These are phyloP conservation scores for Meles meles DNA, from an alignment of 2,113 vertebrate genomes.

Conservation along the genomic window DNA sequence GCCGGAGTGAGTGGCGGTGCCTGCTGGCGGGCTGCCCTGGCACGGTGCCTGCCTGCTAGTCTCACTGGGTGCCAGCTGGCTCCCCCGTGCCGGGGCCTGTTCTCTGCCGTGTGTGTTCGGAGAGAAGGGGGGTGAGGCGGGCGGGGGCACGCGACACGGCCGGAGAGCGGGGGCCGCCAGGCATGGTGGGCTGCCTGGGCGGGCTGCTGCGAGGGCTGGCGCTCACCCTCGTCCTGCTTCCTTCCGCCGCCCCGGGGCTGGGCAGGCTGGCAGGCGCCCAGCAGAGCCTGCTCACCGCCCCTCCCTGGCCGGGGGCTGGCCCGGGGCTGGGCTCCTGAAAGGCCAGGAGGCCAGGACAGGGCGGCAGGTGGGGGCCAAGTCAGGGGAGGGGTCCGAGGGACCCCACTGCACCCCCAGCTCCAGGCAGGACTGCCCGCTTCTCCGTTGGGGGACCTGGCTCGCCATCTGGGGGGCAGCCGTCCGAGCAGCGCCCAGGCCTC, in stretches of 20 bases:
- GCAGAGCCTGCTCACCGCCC: background rate
- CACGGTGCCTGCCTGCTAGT: constrained; percentile 82
- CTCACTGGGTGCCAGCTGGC: constrained; percentile 85
- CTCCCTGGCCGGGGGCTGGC: fast-evolving
- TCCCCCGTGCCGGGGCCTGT: constrained; percentile 71
- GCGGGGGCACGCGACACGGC: constrained; percentile 45
- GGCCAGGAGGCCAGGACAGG: background rate
- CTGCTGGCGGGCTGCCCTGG: constrained; percentile 83
- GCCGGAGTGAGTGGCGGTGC: constrained; percentile 60
- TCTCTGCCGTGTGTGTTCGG: constrained; percentile 63
- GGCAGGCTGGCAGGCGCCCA: background rate
- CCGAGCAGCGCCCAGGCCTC: background rate
- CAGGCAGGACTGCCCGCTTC: background rate
- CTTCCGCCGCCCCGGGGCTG: background rate
- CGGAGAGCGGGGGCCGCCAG: background rate
- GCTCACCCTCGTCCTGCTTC: fast-evolving
- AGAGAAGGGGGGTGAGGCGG: constrained; percentile 4
- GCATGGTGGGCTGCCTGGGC: constrained; percentile 32
- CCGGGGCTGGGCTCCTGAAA: fast-evolving
- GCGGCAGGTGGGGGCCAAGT: background rate
- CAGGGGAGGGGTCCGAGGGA: background rate
- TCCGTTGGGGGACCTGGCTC: background rate
- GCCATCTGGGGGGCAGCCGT: background rate
- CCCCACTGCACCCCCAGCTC: background rate
- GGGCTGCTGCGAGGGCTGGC: background rate